phyloP scores from a whole-genome alignment of 64 coral and sea anemone species.

The Dendronephthya gigantea region DNA sequence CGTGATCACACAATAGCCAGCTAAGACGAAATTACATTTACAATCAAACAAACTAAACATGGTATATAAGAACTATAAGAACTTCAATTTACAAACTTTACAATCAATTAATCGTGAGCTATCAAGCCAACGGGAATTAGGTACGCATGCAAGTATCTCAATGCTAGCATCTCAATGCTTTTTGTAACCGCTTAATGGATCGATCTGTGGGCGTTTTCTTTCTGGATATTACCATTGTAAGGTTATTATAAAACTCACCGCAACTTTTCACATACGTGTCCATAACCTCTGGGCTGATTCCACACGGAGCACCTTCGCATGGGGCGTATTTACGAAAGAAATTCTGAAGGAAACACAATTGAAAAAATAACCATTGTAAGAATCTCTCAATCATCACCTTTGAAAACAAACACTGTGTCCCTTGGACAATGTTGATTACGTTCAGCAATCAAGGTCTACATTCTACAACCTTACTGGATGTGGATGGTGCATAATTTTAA shows the following conservation, averaged over 20 bases:
- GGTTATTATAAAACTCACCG: slow-evolving; percentile 35
- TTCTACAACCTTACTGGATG: background rate
- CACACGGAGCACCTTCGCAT: slow-evolving; percentile 60
- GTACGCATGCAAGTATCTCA: no score
- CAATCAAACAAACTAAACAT: background rate
- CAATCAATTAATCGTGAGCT: no score
- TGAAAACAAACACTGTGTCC: background rate
- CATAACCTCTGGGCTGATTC: slow-evolving; percentile 94
- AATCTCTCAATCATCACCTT: no score
- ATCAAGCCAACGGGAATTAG: no score
- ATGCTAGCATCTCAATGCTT: no score
- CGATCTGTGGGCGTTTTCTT: background rate
- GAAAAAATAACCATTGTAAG: no score
- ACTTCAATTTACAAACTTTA: no score
- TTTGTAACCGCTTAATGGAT: no score
- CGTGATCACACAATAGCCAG: slow-evolving; percentile 93
- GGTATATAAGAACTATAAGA: background rate
- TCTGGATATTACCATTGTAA: background rate
- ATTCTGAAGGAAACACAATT: slow-evolving; percentile 41
- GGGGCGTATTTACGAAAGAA: slow-evolving; percentile 89
- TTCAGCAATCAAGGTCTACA: no score
- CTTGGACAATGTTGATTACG: no score
- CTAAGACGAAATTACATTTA: slow-evolving; percentile 17
- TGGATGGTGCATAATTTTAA: no score
- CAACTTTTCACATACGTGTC: slow-evolving; percentile 98